Conservation (phyloP, 2,888 invertebrate genomes). For the Drosophila merina region DNA sequence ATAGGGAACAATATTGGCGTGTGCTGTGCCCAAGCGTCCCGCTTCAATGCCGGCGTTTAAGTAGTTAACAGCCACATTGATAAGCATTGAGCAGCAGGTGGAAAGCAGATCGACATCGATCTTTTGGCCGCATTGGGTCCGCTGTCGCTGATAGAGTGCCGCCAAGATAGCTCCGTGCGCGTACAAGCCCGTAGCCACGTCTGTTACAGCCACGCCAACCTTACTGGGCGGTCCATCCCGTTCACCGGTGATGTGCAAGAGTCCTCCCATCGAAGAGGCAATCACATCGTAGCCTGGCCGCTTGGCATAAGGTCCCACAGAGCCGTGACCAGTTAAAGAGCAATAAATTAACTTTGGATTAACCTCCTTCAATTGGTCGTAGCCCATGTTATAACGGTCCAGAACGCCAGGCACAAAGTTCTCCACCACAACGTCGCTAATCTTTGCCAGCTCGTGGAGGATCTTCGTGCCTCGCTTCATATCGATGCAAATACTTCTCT, state of each 20-base stretch:
- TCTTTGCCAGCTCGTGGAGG: slow-evolving; percentile 89
- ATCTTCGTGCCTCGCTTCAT: slow-evolving; percentile 90
- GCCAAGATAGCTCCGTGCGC: slow-evolving; percentile 97
- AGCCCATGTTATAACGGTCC: slow-evolving; percentile 90
- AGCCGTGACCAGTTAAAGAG: slow-evolving; percentile 96
- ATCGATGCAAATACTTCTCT: slow-evolving; percentile 95
- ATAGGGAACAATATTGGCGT: slow-evolving; percentile 97
- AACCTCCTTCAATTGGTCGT: slow-evolving; percentile 87
- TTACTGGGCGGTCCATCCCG: slow-evolving; percentile 93
- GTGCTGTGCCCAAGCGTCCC: slow-evolving; percentile 94
- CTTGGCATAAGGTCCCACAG: slow-evolving; percentile 92
- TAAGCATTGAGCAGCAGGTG: slow-evolving; percentile 94
- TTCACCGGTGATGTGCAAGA: slow-evolving; percentile 95
- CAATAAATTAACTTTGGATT: slow-evolving; percentile 95
- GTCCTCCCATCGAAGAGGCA: slow-evolving; percentile 95
- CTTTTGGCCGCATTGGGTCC: slow-evolving; percentile 94
- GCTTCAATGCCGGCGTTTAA: slow-evolving; percentile 93
- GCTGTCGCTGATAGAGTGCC: slow-evolving; percentile 90
- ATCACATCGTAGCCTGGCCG: slow-evolving; percentile 98
- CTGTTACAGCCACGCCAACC: slow-evolving; percentile 96
- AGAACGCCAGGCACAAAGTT: slow-evolving; percentile 97
- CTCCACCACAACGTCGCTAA: slow-evolving; percentile 95
- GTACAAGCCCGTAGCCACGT: slow-evolving; percentile 96
- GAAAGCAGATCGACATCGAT: slow-evolving; percentile 97
- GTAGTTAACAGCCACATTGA: slow-evolving; percentile 95